phyloP scores from a whole-genome alignment of 2,113 vertebrate genomes.

The Madoqua kirkii region DNA sequence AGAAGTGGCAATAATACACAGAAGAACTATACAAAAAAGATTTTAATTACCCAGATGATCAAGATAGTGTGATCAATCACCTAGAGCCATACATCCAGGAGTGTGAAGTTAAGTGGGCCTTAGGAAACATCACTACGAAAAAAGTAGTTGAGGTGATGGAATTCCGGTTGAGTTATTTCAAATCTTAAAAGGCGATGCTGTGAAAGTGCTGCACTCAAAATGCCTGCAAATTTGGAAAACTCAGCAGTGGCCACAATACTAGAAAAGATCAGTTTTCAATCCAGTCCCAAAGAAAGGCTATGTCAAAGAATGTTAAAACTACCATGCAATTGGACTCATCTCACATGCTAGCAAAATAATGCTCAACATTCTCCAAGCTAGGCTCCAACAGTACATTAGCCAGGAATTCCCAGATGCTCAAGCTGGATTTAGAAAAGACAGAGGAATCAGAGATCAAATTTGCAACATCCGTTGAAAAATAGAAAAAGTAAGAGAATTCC shows the following conservation, averaged over 20 bases:
- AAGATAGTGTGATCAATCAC: background rate
- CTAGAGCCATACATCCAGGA: background rate
- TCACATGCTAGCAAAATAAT: background rate
- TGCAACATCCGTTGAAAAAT: accelerated
- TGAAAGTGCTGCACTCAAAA: background rate
- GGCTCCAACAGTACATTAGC: background rate
- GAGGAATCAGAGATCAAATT: background rate
- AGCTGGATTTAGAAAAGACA: background rate
- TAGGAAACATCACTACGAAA: background rate
- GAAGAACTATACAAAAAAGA: background rate
- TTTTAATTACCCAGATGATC: background rate
- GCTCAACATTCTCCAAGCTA: background rate
- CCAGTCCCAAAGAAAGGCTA: background rate
- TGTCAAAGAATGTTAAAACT: background rate
- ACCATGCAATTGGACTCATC: background rate
- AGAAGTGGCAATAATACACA: background rate
- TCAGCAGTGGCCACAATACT: background rate
- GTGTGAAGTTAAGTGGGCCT: background rate
- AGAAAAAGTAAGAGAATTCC: background rate
- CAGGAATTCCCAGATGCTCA: accelerated
- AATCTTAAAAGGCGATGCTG: background rate
- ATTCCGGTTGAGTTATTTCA: background rate
- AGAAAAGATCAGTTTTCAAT: background rate
- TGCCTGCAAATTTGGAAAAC: background rate
- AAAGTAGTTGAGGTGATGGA: background rate